Evolutionary conservation across 1,140 invertebrate species (phyloP), one percentile per base, ranked within the genome.

Genomic region (Pseudomyrmex concolor): DNA sequence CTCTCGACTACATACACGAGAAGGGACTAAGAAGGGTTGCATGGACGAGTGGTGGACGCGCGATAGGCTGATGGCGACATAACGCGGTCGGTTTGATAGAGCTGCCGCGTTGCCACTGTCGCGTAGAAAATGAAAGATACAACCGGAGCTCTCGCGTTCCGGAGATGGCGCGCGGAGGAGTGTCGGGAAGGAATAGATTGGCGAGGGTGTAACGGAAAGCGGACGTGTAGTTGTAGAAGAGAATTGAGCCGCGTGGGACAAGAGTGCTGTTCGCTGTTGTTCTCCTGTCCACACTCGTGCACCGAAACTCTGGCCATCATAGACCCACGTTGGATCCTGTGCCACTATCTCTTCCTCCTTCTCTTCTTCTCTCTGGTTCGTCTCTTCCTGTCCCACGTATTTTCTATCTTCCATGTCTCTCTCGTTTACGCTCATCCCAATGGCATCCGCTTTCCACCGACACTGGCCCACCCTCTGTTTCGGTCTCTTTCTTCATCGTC

Each of bases 201-300:
- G 70, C 55, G 55, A 9, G 50, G 59, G 72, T n/a, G 50, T 50
- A 34, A 66, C 71, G 77, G 59, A 17, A 76, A 78, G 59, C 5
- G 34, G 51, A 72, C 22, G 50, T 51, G 62, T 59, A 55, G 63
- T 77, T 91, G 89, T 91, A 90, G 85, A 60, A 43, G 85, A 88
- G 90, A 90, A 90, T 84, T 92, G 90, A 92, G 90, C 91, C 88
- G 88, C 91, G 91, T 91, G 90, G 90, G 91, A 91, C 86, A 90
- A 87, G 89, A 89, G 88, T 89, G 90, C 89, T 92, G 91, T 91
- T 91, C 84, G 66, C 84, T 88, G 86, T 90, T 86, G 85, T 84
- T 82, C 71, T 57, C 72, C 50, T 84, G 83, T 87, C 89, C 90
- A 89, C 76, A 55, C 76, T 25, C 50, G 54, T 67, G 51, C 22